Evolutionary conservation across 2,113 vertebrate species (phyloP).

Genomic region (Mixornis gularis): DNA sequence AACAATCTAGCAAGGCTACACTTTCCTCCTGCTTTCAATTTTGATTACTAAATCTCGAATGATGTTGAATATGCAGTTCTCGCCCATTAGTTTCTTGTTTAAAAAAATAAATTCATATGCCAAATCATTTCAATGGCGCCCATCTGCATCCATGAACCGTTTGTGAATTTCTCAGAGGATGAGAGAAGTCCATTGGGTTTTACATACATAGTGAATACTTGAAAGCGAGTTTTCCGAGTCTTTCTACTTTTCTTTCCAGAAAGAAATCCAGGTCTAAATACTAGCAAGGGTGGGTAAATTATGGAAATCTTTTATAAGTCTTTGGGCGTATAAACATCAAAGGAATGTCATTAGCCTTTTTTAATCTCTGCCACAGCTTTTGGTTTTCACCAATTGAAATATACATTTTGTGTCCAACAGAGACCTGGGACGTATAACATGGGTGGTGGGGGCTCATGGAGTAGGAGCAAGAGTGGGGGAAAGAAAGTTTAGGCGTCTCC

Average conservation of each 20-base stretch:
- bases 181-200: conserved; percentile 39
- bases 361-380: conserved; percentile 63
- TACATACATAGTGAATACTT: conserved; percentile 49
- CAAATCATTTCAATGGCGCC: neutral
- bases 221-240: conserved; percentile 63
- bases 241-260: conserved; percentile 63
- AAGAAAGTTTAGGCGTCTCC: neutral
- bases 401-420: neutral
- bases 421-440: neutral
- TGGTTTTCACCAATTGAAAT: conserved; percentile 38
- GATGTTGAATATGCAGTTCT: neutral
- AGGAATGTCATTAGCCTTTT: conserved; percentile 59
- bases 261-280: conserved; percentile 68
- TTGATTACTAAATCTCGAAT: neutral
- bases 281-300: conserved; percentile 63
- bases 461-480: neutral
- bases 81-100: neutral
- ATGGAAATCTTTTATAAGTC: conserved; percentile 72
- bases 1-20: neutral
- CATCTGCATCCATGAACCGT: conserved; percentile 10
- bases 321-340: conserved; percentile 69
- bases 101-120: neutral
- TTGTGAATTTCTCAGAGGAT: conserved; percentile 39
- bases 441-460: neutral
- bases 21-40: conserved; percentile 19